Base-by-base conservation (phyloP, 2,888 invertebrate genomes). In the Rotaria socialis region DNA sequence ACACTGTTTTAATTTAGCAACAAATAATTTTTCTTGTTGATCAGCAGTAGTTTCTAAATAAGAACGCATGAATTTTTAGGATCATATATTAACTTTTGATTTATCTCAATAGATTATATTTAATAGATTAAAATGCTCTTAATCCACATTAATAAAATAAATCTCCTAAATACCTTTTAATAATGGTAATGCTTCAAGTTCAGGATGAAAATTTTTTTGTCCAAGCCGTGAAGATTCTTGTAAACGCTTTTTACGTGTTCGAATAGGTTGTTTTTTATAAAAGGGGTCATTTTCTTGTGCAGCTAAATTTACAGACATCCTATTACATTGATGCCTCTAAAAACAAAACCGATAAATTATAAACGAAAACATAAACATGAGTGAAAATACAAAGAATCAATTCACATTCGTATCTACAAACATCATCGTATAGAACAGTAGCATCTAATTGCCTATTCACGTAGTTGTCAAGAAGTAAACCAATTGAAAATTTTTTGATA, bases 1-100 rank as follows among this genome's bases (percentile, higher is more conserved):
- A 92, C 99, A 99, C 93, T 99, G 98, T 89, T 96, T 94, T 89
- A 99, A 93, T 92, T 99, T 99, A 91, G 96, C 95, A 89, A 97
- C 94, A 92, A 99, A 97, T 88, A 99, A 92, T 80, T 80, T 80
- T 7, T 87, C 85, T 84, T 84, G 87, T 55, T 85, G 85, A 14
- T 87, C 87, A 50, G 47, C 7, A 41, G 50, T 27, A 27, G 85
- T 80, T 47, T 80, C 80, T 80, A 47, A 47, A 24, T 8, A 80
- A 24, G 0, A 80, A 80, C 2, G 2, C 35, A 35, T 35, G 35
- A 35, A 35, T 35, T 35, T 35, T 35, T 35, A 35, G 35, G 35
- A 35, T 35, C 1, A 35, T 35, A 35, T 35, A 35, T 35, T 35
- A 35, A 35, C 35, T 35, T 35, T 52, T 52, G 11, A 16, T 52